Evolutionary conservation across 2,797 vertebrate genomes (phyloP).

Genomic region (Trachops cirrhosus): DNA sequence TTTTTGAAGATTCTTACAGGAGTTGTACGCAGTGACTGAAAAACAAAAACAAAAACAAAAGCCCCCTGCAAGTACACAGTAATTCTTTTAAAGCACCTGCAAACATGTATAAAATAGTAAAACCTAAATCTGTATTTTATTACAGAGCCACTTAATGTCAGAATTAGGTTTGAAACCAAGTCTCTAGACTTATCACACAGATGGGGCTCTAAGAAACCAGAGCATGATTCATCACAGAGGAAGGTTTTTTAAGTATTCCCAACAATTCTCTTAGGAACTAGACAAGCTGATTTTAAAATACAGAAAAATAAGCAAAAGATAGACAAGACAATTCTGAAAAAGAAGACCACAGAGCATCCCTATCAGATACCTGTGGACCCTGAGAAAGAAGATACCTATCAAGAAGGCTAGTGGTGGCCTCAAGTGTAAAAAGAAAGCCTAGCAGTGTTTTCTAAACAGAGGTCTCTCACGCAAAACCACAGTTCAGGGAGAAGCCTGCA

Average conservation of each 20-base stretch:
- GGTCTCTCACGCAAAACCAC: neutral
- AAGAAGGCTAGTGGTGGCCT: neutral
- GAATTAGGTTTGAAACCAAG: slow-evolving; percentile 1
- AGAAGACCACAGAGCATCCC: neutral
- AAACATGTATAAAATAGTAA: neutral
- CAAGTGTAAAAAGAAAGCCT: neutral
- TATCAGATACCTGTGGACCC: neutral
- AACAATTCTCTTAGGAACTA: neutral
- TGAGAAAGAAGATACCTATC: neutral
- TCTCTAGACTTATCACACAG: neutral
- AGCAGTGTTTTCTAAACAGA: neutral
- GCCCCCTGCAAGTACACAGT: neutral
- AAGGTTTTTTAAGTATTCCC: neutral
- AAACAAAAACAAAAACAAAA: neutral
- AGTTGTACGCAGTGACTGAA: neutral
- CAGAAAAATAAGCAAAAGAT: neutral
- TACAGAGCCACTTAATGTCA: neutral
- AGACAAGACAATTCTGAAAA: neutral
- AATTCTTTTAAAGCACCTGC: neutral
- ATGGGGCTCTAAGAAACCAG: neutral
- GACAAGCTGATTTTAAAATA: neutral
- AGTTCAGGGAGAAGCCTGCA: neutral
- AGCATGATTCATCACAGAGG: neutral
- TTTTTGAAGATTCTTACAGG: neutral
- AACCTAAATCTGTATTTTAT: neutral